phyloP scores from a whole-genome alignment of 2,113 vertebrate species.

The Platichthys flesus region DNA sequence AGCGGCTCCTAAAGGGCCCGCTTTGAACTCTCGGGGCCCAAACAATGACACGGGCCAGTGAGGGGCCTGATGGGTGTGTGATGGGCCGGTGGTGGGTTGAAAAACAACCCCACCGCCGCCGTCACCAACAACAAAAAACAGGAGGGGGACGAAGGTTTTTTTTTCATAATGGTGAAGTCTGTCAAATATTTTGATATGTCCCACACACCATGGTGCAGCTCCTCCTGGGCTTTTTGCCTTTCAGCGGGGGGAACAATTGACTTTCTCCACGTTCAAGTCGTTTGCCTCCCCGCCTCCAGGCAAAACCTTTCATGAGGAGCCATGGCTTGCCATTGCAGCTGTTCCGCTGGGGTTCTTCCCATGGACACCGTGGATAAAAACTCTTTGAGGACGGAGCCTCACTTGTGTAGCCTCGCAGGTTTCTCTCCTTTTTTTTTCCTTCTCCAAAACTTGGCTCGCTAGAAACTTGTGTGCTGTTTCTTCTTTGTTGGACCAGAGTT shows the following conservation, averaged over 20 bases:
- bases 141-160: slow-evolving; percentile 73
- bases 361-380: slow-evolving; percentile 83
- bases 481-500: slow-evolving; percentile 28
- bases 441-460: slow-evolving; percentile 44
- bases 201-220: slow-evolving; percentile 96
- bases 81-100: slow-evolving; percentile 85
- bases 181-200: slow-evolving; percentile 99
- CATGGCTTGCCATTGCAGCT: slow-evolving; percentile 82
- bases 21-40: slow-evolving; percentile 90
- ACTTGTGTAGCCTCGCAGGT: slow-evolving; percentile 64
- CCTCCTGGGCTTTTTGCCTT: slow-evolving; percentile 89
- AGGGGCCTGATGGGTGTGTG: slow-evolving; percentile 88
- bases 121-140: slow-evolving; percentile 59
- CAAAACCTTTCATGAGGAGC: slow-evolving; percentile 95
- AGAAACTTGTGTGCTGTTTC: slow-evolving; percentile 29
- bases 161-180: slow-evolving; percentile 98
- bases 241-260: slow-evolving; percentile 91
- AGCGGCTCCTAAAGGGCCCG: slow-evolving; percentile 90
- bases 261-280: slow-evolving; percentile 94
- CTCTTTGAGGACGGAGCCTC: slow-evolving; percentile 69
- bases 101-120: slow-evolving; percentile 57
- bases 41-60: slow-evolving; percentile 93
- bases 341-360: slow-evolving; percentile 97
- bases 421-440: slow-evolving; percentile 39
- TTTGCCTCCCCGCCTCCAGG: slow-evolving; percentile 92